These are phyloP conservation scores for Nephrotoma flavescens DNA, from an alignment of 2,888 invertebrate genomes.

Conservation along the genomic window DNA sequence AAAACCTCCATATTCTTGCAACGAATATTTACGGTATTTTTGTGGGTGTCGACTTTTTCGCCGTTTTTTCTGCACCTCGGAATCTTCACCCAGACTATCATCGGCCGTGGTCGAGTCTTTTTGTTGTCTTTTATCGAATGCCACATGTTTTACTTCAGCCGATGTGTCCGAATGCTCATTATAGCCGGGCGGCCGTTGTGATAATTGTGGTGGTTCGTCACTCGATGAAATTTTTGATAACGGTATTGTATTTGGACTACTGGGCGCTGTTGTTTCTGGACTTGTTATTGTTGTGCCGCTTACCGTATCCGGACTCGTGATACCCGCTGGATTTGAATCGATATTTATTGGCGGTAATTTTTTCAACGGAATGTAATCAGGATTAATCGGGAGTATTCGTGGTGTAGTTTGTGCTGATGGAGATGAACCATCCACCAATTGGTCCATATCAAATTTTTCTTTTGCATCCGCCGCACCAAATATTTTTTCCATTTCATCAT, in stretches of 20 bases:
- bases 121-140: conserved; percentile 31
- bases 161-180: conserved; percentile 27
- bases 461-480: conserved; percentile 51
- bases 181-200: conserved; percentile 30
- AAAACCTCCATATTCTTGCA: conserved; percentile 49
- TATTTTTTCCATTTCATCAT: conserved; percentile 81
- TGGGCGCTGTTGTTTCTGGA: conserved; percentile 8
- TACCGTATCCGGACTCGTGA: conserved; percentile 9
- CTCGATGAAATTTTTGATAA: not conserved
- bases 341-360: conserved; percentile 15
- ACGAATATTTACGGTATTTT: conserved; percentile 59
- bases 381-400: too few species aligned
- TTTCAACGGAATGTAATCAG: not conserved
- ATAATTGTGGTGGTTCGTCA: conserved; percentile 28
- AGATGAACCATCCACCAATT: conserved; percentile 27
- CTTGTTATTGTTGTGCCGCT: not conserved
- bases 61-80: conserved; percentile 31
- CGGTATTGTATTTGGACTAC: conserved; percentile 7
- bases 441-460: conserved; percentile 43
- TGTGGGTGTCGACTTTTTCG: conserved; percentile 44
- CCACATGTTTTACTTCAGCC: conserved; percentile 34
- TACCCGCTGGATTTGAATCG: conserved; percentile 18
- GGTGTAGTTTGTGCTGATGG: not conserved
- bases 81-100: conserved; percentile 21
- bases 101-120: conserved; percentile 28